Base-by-base conservation (phyloP, 1,140 invertebrate genomes). In the Anastrepha ludens region DNA sequence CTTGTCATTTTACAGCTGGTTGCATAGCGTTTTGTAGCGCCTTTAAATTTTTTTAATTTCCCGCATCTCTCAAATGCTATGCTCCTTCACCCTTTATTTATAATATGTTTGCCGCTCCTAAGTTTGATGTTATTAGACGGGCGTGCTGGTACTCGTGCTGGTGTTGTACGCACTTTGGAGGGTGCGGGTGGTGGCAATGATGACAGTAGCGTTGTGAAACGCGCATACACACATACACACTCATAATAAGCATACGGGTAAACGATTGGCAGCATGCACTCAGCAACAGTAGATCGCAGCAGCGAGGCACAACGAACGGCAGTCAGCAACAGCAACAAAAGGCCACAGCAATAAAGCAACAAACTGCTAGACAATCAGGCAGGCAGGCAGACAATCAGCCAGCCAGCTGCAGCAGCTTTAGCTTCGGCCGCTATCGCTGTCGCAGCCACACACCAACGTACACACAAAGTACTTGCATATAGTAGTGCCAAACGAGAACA, bases 371-470 rank as follows among this genome's bases (percentile, higher is more conserved):
- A 29, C 55, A 85, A 59, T 29, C n/a, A 59, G 81, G n/a, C 81
- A 85, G 39, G 20, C 81, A 85, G 39, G 20, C 81, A 85, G 55
- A 15, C 44, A 20, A n/a, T 7, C 20, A 58, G 65, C 20, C 44
- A 87, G 65, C 86, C 86, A 87, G 50, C 86, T 78, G 67, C 47
- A 74, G n/a, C 29, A n/a, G 47, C 67, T 70, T 47, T 13, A 15
- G 65, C 29, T 55, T 81, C 74, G 44, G 50, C 55, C 6, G 70
- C 64, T 47, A 70, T 47, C 20, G 50, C 20, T n/a, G n/a, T 65
- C 62, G 44, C 86, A 29, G 29, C 29, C 29, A 29, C 50, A 74
- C 86, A 87, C 58, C 65, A 44, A 4, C 55, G 47, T 87, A 86
- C 58, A 41, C 60, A 67, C 87, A 41, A 87, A 87, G 55, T 78